phyloP scores from a whole-genome alignment of 2,113 vertebrate genomes.

The Rhinopomastus cyanomelas region DNA sequence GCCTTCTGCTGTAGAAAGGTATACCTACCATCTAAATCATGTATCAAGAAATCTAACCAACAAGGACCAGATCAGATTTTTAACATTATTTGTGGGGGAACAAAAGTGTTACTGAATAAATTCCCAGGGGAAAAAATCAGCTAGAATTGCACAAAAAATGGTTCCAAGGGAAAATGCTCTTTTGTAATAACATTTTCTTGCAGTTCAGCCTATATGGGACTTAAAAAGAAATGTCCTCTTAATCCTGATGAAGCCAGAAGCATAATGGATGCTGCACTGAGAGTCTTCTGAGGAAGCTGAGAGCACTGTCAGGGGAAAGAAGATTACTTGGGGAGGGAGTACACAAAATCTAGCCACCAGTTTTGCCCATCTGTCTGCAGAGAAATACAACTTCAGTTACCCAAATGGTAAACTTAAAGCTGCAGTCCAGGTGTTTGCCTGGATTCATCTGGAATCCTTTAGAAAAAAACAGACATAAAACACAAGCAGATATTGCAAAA shows the following conservation, averaged over 20 bases:
- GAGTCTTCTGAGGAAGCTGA: background rate
- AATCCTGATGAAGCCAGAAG: slow-evolving; percentile 39
- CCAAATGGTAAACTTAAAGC: background rate
- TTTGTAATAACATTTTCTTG: slow-evolving; percentile 43
- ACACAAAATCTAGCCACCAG: background rate
- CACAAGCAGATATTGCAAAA: background rate
- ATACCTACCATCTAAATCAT: background rate
- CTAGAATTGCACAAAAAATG: background rate
- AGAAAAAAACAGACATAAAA: background rate
- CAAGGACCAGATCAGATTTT: background rate
- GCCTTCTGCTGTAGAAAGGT: background rate
- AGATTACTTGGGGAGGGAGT: background rate
- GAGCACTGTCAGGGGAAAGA: slow-evolving; percentile 18
- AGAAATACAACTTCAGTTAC: background rate
- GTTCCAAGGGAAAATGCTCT: background rate
- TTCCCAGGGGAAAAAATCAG: background rate
- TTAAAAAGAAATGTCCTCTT: slow-evolving; percentile 37
- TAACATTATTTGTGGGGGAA: slow-evolving; percentile 4
- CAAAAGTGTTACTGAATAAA: background rate
- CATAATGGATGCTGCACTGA: background rate
- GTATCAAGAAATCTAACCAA: background rate
- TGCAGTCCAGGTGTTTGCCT: background rate
- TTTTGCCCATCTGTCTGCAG: background rate
- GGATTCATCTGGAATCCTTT: background rate
- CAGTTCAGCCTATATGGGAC: slow-evolving; percentile 21